Conservation (phyloP, 2,113 vertebrate genomes). For the Bambusicola thoracicus region DNA sequence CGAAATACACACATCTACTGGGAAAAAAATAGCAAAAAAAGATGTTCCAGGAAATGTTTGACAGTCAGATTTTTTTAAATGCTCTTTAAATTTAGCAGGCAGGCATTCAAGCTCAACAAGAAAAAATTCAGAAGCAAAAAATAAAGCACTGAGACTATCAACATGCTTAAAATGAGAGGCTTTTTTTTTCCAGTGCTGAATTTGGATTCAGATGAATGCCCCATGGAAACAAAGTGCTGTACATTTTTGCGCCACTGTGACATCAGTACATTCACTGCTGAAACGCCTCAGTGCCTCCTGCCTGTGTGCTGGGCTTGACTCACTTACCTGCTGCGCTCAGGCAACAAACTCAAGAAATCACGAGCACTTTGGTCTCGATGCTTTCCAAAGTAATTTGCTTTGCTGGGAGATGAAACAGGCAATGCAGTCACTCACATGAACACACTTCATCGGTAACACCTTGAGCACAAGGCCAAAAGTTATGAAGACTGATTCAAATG, state of each 20-base stretch:
- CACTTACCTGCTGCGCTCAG: accelerated
- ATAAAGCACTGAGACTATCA: background rate
- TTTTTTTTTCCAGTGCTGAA: background rate
- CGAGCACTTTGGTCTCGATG: background rate
- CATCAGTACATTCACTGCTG: background rate
- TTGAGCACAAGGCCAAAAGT: background rate
- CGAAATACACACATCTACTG: background rate
- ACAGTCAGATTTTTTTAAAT: background rate
- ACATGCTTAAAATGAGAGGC: background rate
- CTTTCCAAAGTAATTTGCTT: background rate
- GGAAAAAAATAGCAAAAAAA: background rate
- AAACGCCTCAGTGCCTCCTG: background rate
- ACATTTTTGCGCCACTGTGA: background rate
- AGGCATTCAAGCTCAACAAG: background rate
- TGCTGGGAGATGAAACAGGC: background rate
- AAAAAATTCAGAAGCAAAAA: background rate
- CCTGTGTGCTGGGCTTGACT: background rate
- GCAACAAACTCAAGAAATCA: background rate
- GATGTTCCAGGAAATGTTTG: background rate
- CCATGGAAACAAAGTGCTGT: background rate
- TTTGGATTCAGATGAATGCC: background rate
- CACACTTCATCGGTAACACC: background rate
- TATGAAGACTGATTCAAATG: background rate
- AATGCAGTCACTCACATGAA: background rate
- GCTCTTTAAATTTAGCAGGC: background rate